These are phyloP conservation scores for Drosophila aff. DNA, from an alignment of 1,140 invertebrate species.

Conservation along the genomic window DNA sequence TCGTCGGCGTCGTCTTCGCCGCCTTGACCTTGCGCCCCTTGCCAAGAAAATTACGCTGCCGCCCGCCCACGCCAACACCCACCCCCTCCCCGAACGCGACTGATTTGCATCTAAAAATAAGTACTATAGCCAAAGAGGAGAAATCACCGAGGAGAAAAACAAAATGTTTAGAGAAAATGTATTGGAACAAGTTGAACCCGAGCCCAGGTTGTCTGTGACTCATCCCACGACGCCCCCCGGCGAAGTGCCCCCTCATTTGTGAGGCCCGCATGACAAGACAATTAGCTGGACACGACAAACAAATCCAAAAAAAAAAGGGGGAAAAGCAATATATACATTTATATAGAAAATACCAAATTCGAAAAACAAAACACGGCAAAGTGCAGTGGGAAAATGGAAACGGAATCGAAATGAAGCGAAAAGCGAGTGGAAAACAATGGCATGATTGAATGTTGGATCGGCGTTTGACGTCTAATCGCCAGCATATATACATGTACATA, in stretches of 20 bases:
- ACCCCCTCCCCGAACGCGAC: neutral
- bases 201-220: slow-evolving; percentile 37
- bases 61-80: slow-evolving; percentile 2
- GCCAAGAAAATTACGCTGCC: slow-evolving; percentile 37
- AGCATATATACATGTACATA: slow-evolving; percentile 24
- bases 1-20: slow-evolving; percentile 17
- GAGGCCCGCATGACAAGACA: slow-evolving; percentile 60
- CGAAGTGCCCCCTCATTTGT: slow-evolving; percentile 2
- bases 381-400: slow-evolving; percentile 29
- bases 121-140: slow-evolving; percentile 15
- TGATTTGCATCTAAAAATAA: slow-evolving; percentile 52
- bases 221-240: slow-evolving; percentile 13
- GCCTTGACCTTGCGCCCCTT: slow-evolving; percentile 73
- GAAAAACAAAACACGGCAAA: slow-evolving; percentile 24
- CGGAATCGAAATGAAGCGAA: slow-evolving; percentile 12
- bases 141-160: slow-evolving; percentile 15
- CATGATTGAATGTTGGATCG: slow-evolving; percentile 35
- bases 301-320: slow-evolving; percentile 15
- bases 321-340: neutral
- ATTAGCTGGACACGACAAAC: slow-evolving; percentile 69
- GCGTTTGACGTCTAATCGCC: slow-evolving; percentile 30
- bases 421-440: slow-evolving; percentile 32
- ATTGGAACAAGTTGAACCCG: slow-evolving; percentile 34
- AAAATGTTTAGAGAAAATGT: slow-evolving; percentile 13
- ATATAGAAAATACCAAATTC: slow-evolving; percentile 12